phyloP scores from a whole-genome alignment of 2,797 vertebrate genomes.

The Denticeps clupeoides region DNA sequence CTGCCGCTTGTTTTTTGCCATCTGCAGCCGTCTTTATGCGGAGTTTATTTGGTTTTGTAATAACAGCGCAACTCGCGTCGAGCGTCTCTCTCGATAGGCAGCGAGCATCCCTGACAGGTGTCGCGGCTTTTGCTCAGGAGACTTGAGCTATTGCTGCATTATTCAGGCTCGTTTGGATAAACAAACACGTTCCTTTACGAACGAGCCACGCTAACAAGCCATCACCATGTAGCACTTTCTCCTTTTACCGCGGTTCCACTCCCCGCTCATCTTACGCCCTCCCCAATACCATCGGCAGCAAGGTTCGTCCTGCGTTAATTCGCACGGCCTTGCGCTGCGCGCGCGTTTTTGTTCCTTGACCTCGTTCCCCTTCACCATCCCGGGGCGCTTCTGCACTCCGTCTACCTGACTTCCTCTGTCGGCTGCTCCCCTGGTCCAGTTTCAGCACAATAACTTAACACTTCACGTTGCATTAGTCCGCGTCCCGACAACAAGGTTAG shows the following conservation, averaged over 20 bases:
- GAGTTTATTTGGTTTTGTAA: slow-evolving; percentile 66
- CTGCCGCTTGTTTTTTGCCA: slow-evolving; percentile 66
- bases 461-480: slow-evolving; percentile 70
- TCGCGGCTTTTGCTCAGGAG: slow-evolving; percentile 59
- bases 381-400: background rate
- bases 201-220: slow-evolving; percentile 44
- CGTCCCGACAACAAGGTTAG: slow-evolving; percentile 66
- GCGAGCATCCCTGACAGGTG: slow-evolving; percentile 63
- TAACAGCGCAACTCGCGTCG: slow-evolving; percentile 58
- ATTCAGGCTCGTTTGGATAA: slow-evolving; percentile 62
- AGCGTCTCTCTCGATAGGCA: slow-evolving; percentile 59
- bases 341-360: too few species aligned
- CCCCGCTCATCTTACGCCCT: too few species aligned
- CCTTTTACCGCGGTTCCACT: too few species aligned
- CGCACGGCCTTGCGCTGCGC: too few species aligned
- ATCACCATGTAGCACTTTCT: slow-evolving; percentile 24
- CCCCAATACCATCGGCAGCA: slow-evolving; percentile 12
- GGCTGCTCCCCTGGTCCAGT: slow-evolving; percentile 39
- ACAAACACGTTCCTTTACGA: slow-evolving; percentile 56
- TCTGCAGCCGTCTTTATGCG: slow-evolving; percentile 67
- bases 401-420: slow-evolving; percentile 48
- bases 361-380: background rate
- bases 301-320: slow-evolving; percentile 14
- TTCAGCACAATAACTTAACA: slow-evolving; percentile 70
- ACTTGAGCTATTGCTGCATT: slow-evolving; percentile 65